These are phyloP conservation scores for Mustela erminea DNA, from an alignment of 2,797 vertebrate genomes.

Conservation along the genomic window DNA sequence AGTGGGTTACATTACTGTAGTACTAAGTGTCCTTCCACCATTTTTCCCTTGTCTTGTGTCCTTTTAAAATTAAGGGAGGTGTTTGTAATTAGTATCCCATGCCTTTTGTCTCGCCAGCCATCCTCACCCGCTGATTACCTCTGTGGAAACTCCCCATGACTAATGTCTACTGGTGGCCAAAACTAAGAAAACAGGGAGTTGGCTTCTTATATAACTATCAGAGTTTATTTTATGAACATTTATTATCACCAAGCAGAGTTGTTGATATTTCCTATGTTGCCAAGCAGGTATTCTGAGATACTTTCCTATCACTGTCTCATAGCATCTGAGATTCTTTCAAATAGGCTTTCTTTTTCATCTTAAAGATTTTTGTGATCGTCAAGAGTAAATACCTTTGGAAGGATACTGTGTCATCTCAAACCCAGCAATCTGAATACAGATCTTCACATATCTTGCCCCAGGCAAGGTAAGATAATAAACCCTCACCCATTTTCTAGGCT, in stretches of 20 bases:
- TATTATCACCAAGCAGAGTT: not conserved
- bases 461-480: not conserved
- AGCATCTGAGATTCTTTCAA: not conserved
- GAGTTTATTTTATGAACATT: not conserved
- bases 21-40: not conserved
- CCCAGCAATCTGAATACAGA: not conserved
- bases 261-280: not conserved
- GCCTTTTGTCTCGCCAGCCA: not conserved
- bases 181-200: not conserved
- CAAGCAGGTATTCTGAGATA: not conserved
- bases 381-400: not conserved
- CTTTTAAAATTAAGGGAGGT: not conserved
- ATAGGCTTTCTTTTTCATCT: conserved; percentile 24
- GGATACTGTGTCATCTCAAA: not conserved
- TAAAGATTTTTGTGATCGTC: not conserved
- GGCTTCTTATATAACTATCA: not conserved
- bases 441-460: not conserved
- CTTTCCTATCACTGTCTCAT: not conserved
- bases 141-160: not conserved
- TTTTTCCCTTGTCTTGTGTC: not conserved
- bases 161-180: not conserved
- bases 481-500: not conserved
- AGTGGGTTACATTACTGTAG: not conserved
- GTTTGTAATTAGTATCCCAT: not conserved
- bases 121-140: not conserved